These are phyloP conservation scores for Spilogale gracilis DNA, from an alignment of 2,113 vertebrate species.

Conservation along the genomic window DNA sequence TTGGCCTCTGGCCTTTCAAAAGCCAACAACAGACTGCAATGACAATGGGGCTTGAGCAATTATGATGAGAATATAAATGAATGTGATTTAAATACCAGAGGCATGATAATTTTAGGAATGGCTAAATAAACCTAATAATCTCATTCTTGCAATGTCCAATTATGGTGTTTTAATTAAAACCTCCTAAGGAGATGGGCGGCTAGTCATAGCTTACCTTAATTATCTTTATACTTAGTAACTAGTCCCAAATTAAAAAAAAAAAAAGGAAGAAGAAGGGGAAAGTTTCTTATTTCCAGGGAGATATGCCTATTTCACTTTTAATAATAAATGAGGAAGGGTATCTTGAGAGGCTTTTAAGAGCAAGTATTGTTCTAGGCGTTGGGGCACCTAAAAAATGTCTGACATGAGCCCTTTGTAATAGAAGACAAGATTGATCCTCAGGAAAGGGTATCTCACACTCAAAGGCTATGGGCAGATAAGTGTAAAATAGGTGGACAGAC, in stretches of 20 bases:
- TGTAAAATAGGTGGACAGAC: neutral
- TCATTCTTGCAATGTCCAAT: slow-evolving; percentile 84
- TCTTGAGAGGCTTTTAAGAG: neutral
- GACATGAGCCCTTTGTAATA: neutral
- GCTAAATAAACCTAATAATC: slow-evolving; percentile 87
- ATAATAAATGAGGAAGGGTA: slow-evolving; percentile 42
- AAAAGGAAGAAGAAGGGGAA: neutral
- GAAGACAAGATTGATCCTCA: neutral
- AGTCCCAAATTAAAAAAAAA: slow-evolving; percentile 41
- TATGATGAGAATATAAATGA: slow-evolving; percentile 82
- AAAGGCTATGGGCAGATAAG: neutral
- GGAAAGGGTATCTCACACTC: neutral
- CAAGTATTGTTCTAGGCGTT: neutral
- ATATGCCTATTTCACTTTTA: slow-evolving; percentile 51
- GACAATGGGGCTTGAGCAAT: slow-evolving; percentile 77
- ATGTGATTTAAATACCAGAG: slow-evolving; percentile 84
- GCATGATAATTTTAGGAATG: slow-evolving; percentile 84
- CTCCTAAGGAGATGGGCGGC: slow-evolving; percentile 78
- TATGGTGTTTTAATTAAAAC: slow-evolving; percentile 85
- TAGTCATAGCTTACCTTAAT: slow-evolving; percentile 82
- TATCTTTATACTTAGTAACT: slow-evolving; percentile 77
- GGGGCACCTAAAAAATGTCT: neutral
- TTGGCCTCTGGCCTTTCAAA: slow-evolving; percentile 84
- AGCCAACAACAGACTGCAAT: slow-evolving; percentile 75
- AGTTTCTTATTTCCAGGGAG: slow-evolving; percentile 64